A percentile compares a stretch with the other conserved stretches of the same genome.
These are phyloP conservation scores for Phrynocephalus versicolor DNA, from an alignment of 2,113 vertebrate species.

Conservation along the genomic window DNA sequence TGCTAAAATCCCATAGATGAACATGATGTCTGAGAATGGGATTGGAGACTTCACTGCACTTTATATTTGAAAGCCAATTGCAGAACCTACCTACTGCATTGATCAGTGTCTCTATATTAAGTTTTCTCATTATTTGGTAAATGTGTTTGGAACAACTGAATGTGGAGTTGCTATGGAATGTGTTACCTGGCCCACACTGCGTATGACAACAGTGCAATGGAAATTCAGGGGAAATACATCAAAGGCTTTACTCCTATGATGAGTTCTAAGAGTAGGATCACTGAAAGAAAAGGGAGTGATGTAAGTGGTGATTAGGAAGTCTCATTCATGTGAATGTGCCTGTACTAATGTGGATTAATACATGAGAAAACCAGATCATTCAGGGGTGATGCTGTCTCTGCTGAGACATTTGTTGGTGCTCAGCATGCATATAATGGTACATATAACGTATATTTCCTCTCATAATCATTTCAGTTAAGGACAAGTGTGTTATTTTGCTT, in stretches of 20 bases:
- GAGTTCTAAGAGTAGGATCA: not conserved
- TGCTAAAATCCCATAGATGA: not conserved
- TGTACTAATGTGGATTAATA: not conserved
- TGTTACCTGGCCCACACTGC: not conserved
- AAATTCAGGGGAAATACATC: not conserved
- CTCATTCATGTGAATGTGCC: not conserved
- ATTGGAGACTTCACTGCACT: not conserved
- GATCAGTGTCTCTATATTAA: not conserved
- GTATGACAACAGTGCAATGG: not conserved
- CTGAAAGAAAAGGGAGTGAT: not conserved
- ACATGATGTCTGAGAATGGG: not conserved
- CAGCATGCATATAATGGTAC: not conserved
- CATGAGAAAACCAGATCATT: too few relatives aligned
- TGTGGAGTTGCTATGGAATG: not conserved
- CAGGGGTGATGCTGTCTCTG: not conserved
- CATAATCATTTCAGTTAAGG: conserved; percentile 34
- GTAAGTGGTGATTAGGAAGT: not conserved
- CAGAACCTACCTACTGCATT: not conserved
- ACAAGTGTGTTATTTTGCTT: not conserved
- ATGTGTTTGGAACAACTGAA: not conserved
- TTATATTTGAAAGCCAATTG: too few relatives aligned
- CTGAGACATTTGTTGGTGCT: not conserved
- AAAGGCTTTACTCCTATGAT: not conserved
- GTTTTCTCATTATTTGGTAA: not conserved
- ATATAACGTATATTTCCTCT: too few relatives aligned